These are phyloP conservation scores for Hyposoter dolosus DNA, from an alignment of 2,888 invertebrate genomes.

Conservation along the genomic window DNA sequence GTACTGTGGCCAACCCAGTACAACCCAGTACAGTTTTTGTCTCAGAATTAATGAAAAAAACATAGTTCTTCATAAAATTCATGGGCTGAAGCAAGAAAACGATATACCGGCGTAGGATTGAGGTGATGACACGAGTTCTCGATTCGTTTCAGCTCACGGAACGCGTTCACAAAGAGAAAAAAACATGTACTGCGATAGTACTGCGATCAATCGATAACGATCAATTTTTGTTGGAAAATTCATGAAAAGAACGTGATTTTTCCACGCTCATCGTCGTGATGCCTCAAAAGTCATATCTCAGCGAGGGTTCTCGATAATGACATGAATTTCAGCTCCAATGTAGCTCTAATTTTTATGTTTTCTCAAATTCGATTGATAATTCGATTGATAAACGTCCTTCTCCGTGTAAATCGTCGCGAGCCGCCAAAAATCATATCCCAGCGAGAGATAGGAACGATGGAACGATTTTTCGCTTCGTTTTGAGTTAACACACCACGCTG, in stretches of 20 bases:
- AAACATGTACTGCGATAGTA: background rate
- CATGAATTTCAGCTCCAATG: constrained; percentile 5
- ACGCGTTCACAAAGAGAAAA: background rate
- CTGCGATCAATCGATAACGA: background rate
- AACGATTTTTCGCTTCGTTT: too few species aligned
- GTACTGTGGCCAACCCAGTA: background rate
- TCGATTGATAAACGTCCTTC: too few species aligned
- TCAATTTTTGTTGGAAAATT: background rate
- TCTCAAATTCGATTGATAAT: too few species aligned
- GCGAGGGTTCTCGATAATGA: constrained; percentile 3
- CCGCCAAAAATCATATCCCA: too few species aligned
- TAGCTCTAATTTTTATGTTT: background rate
- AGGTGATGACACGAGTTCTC: background rate
- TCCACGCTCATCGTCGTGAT: constrained; percentile 2
- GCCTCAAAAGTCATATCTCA: constrained; percentile 6
- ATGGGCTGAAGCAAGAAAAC: background rate
- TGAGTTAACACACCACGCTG: too few species aligned
- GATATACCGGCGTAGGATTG: background rate
- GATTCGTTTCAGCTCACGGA: background rate
- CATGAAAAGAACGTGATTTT: background rate
- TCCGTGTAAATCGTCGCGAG: too few species aligned
- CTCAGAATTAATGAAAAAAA: background rate
- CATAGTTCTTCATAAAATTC: too few species aligned
- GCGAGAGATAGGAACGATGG: too few species aligned
- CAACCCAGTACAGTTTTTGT: background rate